Evolutionary conservation across 2,888 invertebrate species (phyloP), one percentile per base, ranked within the genome.

Genomic region (Dermolepida albohirtum): DNA sequence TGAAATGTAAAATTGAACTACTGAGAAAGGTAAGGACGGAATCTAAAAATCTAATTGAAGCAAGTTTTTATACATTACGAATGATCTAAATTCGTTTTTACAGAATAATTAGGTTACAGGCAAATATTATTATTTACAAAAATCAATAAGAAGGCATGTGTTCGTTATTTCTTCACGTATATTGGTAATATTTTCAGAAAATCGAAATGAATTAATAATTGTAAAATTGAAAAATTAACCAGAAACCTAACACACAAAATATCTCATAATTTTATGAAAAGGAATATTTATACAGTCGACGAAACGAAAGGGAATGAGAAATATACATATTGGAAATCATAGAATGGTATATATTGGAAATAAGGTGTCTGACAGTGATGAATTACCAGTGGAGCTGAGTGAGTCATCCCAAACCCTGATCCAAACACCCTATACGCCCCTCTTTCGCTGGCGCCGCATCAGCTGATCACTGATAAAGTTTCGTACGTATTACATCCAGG

Each of bases 301-400:
- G 65, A 65, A 44, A 39, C 50, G 62, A 62, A 70, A 66, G 68
- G 68, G 70, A 74, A 79, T 77, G 79, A 75, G 80, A 80, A 80
- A 81, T 81, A 81, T 81, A 81, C 80, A 82, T 81, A 82, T 79
- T 80, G 80, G 80, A 82, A 80, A 81, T 82, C 81, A 81, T 82
- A 80, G 81, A 80, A 79, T 79, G 78, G 78, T 78, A 81, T 62
- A 62, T 81, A 82, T 82, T 81, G 80, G 81, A 81, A 81, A 81
- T 81, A 81, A 82, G 82, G 82, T 81, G 80, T 81, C 78, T 82
- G 82, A 82, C 82, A 82, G 75, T 82, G 82, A 82, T 82, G 81
- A 79, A 82, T 82, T 80, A 79, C 79, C 78, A 73, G 69, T 70
- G 72, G 75, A 74, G 78, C 74, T 79, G 80, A 82, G 80, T 82